Evolutionary conservation across 2,113 vertebrate species (phyloP).

Genomic region (Eulacestoma nigropectus): DNA sequence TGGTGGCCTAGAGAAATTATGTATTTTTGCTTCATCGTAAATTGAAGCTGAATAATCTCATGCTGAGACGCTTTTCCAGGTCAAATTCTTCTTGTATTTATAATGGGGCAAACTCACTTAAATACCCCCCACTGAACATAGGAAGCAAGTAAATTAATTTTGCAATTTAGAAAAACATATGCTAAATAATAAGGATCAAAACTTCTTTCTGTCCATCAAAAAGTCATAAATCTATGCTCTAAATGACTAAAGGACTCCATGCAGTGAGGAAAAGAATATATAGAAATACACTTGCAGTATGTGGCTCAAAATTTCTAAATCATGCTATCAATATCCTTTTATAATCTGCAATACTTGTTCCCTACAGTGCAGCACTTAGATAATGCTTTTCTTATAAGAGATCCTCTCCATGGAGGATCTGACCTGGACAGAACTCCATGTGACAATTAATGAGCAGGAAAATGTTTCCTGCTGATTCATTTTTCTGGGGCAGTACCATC

Average conservation of each 20-base stretch:
- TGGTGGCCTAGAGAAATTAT: neutral
- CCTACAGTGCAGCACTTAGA: neutral
- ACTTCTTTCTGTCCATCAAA: neutral
- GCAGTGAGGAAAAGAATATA: neutral
- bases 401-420: neutral
- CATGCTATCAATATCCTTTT: neutral
- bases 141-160: neutral
- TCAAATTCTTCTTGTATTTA: neutral
- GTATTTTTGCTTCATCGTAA: neutral
- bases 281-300: neutral
- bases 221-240: neutral
- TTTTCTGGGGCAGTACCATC: neutral
- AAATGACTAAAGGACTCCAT: neutral
- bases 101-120: neutral
- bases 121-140: neutral
- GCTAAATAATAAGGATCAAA: neutral
- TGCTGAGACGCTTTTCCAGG: neutral
- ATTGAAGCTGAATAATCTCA: neutral
- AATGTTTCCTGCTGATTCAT: neutral
- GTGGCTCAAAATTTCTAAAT: neutral
- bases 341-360: neutral
- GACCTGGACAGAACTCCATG: neutral
- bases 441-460: neutral
- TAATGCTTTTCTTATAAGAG: neutral
- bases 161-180: neutral